Base-by-base conservation (phyloP, 2,888 invertebrate genomes). In the Gonocerus acuteangulatus region DNA sequence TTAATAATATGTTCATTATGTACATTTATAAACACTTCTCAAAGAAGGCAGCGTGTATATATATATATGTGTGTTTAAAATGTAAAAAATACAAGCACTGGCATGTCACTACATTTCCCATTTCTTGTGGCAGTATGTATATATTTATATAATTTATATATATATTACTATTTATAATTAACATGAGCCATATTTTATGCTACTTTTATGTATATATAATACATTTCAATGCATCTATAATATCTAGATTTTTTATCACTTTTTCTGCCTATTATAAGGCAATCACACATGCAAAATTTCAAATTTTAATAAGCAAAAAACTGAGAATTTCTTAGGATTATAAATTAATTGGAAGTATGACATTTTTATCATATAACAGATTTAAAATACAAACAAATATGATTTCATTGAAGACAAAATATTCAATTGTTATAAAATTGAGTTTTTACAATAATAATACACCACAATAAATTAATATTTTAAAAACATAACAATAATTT, bases 1-100 rank as follows among this genome's bases (percentile, higher is more conserved):
- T n/a, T 27, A 9, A 6, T 6, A 54, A 36, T 54, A 54, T 44
- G 39, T 54, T 44, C 23, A 42, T 44, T 54, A 54, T 54, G 22
- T 39, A 54, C 54, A 44, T 16, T 36, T 63, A 61, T 61, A 52
- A 61, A 64, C 64, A 64, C 48, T 61, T 63, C 54, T 60, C 57
- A 42, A 61, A 64, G 61, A 64, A 64, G 64, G 64, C 64, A 61
- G 45, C 57, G 57, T 16, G 22, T n/a, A 21, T 61, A 61, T 42
- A 27, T 27, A 27, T 27, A 27, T 27, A 9, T 39, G 36, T 36
- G 54, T 23, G 44, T 54, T 59, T 61, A 39, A 51, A 57, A 57
- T 58, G 39, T 61, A 64, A 64, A 63, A 62, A 64, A 58, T 61
- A 61, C 61, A 64, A 64, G 64, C 64, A 44, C 34, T 54, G 54